phyloP scores from a whole-genome alignment of 2,888 invertebrate genomes.

The Micoletzkya japonica region DNA sequence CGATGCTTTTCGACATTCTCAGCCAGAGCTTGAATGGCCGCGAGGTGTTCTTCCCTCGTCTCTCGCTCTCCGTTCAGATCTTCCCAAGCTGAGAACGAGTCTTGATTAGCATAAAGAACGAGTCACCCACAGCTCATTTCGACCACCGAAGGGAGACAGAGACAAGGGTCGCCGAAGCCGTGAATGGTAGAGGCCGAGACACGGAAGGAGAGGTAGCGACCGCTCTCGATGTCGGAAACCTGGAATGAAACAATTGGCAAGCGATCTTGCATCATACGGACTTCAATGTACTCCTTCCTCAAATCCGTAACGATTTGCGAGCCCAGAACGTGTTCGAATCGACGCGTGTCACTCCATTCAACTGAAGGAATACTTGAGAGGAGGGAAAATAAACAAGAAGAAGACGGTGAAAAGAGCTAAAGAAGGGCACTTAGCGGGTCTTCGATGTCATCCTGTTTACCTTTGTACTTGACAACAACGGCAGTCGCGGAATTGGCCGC shows the following conservation, averaged over 20 bases:
- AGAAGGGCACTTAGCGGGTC: no score
- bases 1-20: constrained; percentile 54
- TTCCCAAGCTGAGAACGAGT: constrained; percentile 44
- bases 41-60: constrained; percentile 36
- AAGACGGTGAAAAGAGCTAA: background rate
- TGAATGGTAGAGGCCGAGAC: constrained; percentile 90
- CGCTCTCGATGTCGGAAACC: constrained; percentile 80
- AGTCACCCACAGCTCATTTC: constrained; percentile 70
- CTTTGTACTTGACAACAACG: constrained; percentile 46
- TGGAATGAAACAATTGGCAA: constrained; percentile 69
- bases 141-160: constrained; percentile 80
- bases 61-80: constrained; percentile 47
- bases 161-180: constrained; percentile 81
- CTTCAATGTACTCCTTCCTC: constrained; percentile 61
- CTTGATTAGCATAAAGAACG: background rate
- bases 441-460: constrained; percentile 30
- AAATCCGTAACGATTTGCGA: constrained; percentile 77
- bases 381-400: background rate
- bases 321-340: constrained; percentile 67
- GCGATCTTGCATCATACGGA: constrained; percentile 24
- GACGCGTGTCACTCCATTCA: constrained; percentile 6
- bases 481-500: constrained; percentile 24
- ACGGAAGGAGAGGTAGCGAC: constrained; percentile 84
- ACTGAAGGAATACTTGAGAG: constrained; percentile 3
- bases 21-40: constrained; percentile 41